A percentile compares a stretch with the other conserved stretches of the same genome.
These are phyloP conservation scores for Botia kubotai DNA, from an alignment of 2,797 vertebrate species.

Conservation along the genomic window DNA sequence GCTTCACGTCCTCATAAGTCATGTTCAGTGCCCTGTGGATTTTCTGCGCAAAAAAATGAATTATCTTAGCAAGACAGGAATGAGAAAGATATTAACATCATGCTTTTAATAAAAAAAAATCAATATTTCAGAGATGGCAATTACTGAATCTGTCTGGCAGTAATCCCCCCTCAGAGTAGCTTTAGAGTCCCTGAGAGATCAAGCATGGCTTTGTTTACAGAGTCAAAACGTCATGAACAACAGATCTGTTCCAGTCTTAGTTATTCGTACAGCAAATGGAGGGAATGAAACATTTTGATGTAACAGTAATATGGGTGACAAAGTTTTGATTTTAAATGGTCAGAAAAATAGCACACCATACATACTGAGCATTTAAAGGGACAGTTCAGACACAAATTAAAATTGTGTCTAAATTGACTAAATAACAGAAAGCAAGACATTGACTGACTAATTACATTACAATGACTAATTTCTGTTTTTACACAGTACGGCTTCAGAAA, in stretches of 20 bases:
- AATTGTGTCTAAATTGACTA: too few relatives aligned
- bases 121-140: slow-evolving; percentile 33
- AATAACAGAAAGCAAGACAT: too few relatives aligned
- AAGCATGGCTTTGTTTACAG: slow-evolving; percentile 18
- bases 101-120: slow-evolving; percentile 30
- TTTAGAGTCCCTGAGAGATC: slow-evolving; percentile 26
- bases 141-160: slow-evolving; percentile 23
- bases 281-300: too few relatives aligned
- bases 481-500: too few relatives aligned
- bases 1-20: slow-evolving; percentile 77
- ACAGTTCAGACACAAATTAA: too few relatives aligned
- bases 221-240: slow-evolving; percentile 12
- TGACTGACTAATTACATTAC: too few relatives aligned
- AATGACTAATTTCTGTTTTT: too few relatives aligned
- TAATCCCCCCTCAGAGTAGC: slow-evolving; percentile 21
- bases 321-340: too few relatives aligned
- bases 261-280: neutral
- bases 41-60: slow-evolving; percentile 75
- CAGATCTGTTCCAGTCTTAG: neutral
- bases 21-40: slow-evolving; percentile 90
- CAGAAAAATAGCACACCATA: too few relatives aligned
- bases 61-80: slow-evolving; percentile 43
- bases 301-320: too few relatives aligned
- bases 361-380: too few relatives aligned
- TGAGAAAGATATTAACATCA: slow-evolving; percentile 26